Percentiles rank a stretch among this genome's conserved stretches.
These are phyloP conservation scores for Tyto alba DNA, from an alignment of 2,113 vertebrate genomes.

Conservation along the genomic window DNA sequence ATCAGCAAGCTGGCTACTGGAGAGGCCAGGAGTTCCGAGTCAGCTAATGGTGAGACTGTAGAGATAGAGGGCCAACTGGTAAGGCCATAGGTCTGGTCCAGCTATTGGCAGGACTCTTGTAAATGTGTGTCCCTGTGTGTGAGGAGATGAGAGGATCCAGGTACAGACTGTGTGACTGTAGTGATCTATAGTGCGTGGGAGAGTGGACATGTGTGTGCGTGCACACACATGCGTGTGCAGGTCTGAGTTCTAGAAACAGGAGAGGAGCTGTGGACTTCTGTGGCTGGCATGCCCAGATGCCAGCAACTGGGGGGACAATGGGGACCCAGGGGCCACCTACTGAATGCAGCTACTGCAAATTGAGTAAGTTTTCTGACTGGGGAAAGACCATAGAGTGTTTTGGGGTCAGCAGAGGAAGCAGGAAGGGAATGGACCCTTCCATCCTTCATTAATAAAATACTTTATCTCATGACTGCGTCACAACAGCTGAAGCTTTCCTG, in stretches of 20 bases:
- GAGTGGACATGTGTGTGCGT: no score
- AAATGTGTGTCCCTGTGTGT: background rate
- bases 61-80: background rate
- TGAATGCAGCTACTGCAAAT: background rate
- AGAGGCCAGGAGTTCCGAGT: background rate
- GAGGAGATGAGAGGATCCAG: background rate
- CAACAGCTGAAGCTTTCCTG: background rate
- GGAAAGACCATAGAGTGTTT: background rate
- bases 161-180: background rate
- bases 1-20: background rate
- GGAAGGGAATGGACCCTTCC: background rate
- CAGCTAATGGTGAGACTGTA: background rate
- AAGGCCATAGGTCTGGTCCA: background rate
- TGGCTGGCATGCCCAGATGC: background rate
- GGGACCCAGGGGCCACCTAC: background rate
- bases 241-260: background rate
- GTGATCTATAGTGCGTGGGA: rapidly evolving
- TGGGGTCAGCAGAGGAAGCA: background rate
- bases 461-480: background rate
- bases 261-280: background rate
- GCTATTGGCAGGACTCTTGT: background rate
- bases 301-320: background rate
- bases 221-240: rapidly evolving
- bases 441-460: background rate
- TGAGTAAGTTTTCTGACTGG: background rate